Conservation (phyloP, 2,113 vertebrate species). For the Callipepla squamata region DNA sequence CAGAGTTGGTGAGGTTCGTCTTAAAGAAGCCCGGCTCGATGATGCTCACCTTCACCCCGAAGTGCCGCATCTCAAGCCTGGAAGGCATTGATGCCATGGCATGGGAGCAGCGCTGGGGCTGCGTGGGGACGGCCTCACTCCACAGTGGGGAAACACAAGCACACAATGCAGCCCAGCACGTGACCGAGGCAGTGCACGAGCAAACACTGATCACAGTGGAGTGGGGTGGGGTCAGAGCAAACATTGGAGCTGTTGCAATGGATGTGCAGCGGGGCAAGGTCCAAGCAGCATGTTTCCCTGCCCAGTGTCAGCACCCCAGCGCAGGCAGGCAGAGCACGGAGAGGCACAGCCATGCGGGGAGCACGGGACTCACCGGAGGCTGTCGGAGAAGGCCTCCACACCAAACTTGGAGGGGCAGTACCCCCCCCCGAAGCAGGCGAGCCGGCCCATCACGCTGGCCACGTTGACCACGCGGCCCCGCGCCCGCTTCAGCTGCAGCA, state of each 20-base stretch:
- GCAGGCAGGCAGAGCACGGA: too few relatives aligned
- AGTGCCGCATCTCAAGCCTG: conserved; percentile 73
- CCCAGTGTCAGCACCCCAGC: accelerated
- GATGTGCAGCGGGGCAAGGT: accelerated
- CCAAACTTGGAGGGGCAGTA: conserved; percentile 84
- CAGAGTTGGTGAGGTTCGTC: neutral
- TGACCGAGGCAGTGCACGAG: accelerated
- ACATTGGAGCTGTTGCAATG: accelerated
- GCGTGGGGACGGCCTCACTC: accelerated
- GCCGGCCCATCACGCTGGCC: conserved; percentile 79
- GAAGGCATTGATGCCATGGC: neutral
- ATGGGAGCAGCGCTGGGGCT: accelerated
- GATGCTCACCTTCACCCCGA: conserved; percentile 74
- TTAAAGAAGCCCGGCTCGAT: conserved; percentile 77
- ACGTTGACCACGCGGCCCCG: conserved; percentile 82
- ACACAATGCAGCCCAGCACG: accelerated
- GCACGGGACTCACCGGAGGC: conserved; percentile 61
- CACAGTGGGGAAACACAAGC: accelerated
- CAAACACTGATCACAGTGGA: neutral
- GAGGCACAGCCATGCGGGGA: neutral
- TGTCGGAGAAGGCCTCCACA: conserved; percentile 86
- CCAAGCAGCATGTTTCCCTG: accelerated
- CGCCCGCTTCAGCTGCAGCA: conserved; percentile 80
- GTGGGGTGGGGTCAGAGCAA: neutral
- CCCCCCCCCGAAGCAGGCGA: conserved; percentile 73